A percentile compares a stretch with the other conserved stretches of the same genome.
phyloP scores from a whole-genome alignment of 2,113 vertebrate genomes.

The Urocolius indicus region DNA sequence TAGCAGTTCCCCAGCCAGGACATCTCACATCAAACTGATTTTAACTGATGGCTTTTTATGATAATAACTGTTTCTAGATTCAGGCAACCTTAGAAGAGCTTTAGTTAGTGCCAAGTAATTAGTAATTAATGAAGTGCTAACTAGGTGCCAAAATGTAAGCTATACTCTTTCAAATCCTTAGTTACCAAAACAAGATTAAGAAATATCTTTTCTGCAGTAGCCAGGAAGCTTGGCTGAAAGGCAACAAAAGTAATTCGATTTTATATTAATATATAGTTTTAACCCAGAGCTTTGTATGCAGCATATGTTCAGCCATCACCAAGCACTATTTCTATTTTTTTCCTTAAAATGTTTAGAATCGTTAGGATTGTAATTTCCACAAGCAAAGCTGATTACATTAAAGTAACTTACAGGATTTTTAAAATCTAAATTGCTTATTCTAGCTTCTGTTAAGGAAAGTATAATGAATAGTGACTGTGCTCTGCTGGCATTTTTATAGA shows the following conservation, averaged over 20 bases:
- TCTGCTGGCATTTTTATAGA: background rate
- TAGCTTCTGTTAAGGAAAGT: background rate
- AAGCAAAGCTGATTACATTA: background rate
- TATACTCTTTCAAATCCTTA: background rate
- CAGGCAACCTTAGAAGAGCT: background rate
- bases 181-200: background rate
- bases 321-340: background rate
- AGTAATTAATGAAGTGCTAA: conserved; percentile 16
- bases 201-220: background rate
- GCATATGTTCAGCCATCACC: background rate
- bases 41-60: background rate
- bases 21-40: background rate
- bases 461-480: background rate
- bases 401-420: background rate
- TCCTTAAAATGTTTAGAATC: background rate
- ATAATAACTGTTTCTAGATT: background rate
- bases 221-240: background rate
- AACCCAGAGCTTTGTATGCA: background rate
- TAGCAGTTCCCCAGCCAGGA: background rate
- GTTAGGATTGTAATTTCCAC: background rate
- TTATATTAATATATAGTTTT: background rate
- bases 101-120: background rate
- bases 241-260: background rate
- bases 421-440: background rate
- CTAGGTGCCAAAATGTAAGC: conserved; percentile 1